These are phyloP conservation scores for Genyomyrus donnyi DNA, from an alignment of 2,113 vertebrate genomes.

Conservation along the genomic window DNA sequence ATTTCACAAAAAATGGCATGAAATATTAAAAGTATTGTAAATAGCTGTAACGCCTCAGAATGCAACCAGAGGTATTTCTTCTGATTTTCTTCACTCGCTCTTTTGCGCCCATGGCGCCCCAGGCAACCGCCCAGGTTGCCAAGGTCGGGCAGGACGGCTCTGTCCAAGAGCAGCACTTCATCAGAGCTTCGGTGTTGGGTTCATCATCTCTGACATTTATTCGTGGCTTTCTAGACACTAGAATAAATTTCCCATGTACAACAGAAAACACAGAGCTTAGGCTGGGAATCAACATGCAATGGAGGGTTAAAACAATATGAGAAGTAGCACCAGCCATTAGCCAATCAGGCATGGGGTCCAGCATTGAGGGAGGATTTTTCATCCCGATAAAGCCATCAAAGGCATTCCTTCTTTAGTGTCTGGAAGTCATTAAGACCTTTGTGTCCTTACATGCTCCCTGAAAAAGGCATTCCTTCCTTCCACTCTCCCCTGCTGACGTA, in stretches of 20 bases:
- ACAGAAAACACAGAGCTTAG: background rate
- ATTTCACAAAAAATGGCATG: too few species aligned
- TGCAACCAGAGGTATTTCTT: background rate
- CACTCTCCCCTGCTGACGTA: background rate
- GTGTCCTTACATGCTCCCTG: background rate
- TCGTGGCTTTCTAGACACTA: background rate
- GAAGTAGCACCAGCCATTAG: background rate
- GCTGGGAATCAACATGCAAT: background rate
- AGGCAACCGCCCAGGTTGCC: background rate
- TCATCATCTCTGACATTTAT: background rate
- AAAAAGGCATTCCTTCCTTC: constrained; percentile 13
- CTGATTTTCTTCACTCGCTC: background rate
- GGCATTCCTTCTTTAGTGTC: background rate
- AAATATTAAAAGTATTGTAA: background rate
- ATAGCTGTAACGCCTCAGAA: background rate
- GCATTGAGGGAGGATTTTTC: background rate
- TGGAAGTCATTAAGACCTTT: background rate
- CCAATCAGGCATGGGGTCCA: background rate
- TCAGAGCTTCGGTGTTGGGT: background rate
- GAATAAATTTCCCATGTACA: background rate
- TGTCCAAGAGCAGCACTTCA: background rate
- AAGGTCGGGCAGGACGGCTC: background rate
- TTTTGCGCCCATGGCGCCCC: background rate
- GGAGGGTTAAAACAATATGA: background rate
- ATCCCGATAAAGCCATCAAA: background rate